Evolutionary conservation across 2,888 invertebrate genomes (phyloP).

Genomic region (Morinoia aosen): DNA sequence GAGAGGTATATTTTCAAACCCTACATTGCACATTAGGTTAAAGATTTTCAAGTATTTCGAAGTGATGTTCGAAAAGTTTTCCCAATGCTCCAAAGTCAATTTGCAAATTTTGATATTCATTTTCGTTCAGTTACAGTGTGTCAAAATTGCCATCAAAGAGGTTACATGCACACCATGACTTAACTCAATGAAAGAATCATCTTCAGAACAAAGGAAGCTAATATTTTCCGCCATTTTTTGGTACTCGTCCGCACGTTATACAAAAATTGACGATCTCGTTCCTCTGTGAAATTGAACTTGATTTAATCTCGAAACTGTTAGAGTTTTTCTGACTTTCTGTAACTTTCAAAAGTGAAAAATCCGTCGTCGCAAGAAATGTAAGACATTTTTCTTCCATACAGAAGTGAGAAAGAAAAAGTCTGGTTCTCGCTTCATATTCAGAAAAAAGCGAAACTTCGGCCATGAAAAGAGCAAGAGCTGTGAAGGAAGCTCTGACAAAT

Average conservation of each 20-base stretch:
- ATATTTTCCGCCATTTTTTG: no score
- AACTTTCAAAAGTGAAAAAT: neutral
- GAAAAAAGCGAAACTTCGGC: neutral
- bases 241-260: neutral
- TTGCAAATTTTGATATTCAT: no score
- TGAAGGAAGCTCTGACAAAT: neutral
- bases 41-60: no score
- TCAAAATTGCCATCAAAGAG: no score
- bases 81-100: no score
- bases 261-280: neutral
- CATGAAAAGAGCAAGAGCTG: neutral
- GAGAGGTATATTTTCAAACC: no score
- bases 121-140: no score
- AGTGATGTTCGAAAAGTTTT: no score
- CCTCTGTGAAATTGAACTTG: neutral
- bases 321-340: neutral
- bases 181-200: no score
- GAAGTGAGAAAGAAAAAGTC: neutral
- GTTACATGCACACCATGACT: no score
- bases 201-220: no score
- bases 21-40: no score
- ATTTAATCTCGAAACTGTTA: neutral
- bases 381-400: neutral
- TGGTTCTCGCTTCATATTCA: neutral
- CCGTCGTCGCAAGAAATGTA: neutral